A percentile compares a stretch with the other conserved stretches of the same genome.
Conservation (phyloP, 2,797 vertebrate genomes). For the Sorex maritimensis region DNA sequence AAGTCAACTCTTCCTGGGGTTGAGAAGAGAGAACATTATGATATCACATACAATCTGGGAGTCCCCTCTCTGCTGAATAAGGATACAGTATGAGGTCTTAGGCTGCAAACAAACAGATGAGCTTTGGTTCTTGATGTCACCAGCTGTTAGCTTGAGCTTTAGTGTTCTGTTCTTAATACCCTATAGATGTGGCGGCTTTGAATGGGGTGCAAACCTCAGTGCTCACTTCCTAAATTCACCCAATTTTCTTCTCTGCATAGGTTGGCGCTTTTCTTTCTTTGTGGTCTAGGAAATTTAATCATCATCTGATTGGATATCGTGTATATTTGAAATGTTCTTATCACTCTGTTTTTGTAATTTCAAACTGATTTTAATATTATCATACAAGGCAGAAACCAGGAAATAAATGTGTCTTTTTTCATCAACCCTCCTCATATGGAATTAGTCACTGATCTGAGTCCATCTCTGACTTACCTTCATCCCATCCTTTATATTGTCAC, state of each 20-base stretch:
- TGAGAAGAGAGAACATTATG: no score
- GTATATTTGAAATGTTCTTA: constrained; percentile 36
- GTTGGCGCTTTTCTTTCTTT: neutral
- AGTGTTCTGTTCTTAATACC: neutral
- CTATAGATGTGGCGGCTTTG: neutral
- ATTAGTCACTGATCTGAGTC: neutral
- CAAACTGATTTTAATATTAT: neutral
- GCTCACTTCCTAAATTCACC: neutral
- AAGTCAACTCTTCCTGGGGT: no score
- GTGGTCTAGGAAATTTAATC: constrained; percentile 46
- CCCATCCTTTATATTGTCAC: neutral
- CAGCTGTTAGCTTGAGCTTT: neutral
- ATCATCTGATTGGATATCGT: constrained; percentile 36
- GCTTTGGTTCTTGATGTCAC: neutral
- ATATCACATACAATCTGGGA: no score
- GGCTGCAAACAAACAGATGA: no score
- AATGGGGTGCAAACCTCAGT: neutral
- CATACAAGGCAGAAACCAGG: neutral
- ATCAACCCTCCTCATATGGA: neutral
- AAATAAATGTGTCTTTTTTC: neutral
- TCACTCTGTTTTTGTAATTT: constrained; percentile 10
- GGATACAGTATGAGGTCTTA: no score
- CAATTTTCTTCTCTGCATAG: constrained; percentile 30
- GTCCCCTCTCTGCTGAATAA: no score
- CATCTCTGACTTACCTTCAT: neutral